Base-by-base conservation (phyloP, 2,797 vertebrate species). In the Cossypha heuglini region DNA sequence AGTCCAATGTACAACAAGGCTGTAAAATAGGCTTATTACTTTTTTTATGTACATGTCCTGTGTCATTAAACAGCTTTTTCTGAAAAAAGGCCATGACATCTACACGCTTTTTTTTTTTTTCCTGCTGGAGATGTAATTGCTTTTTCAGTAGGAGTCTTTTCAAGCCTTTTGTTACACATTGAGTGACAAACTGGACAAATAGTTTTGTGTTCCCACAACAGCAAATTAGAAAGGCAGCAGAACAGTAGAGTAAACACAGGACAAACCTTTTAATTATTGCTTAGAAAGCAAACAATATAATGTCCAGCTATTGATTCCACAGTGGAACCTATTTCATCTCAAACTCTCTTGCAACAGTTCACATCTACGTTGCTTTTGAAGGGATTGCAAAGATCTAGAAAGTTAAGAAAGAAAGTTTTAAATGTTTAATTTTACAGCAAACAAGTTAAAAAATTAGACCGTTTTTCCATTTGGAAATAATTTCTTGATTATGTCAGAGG, bases 1-100 rank as follows among this genome's bases (percentile, higher is more conserved):
- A 78, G 73, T 84, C 90, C 87, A 78, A 10, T 17, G 88, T 71
- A 86, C 54, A 80, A 58, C 28, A 78, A 62, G 74, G 86, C 86
- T 97, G 90, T 83, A 94, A 97, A 97, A 97, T 35, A 96, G 80
- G 86, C 80, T 81, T 72, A 63, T 21, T 96, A 77, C 29, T 66
- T 96, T 95, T 95, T 97, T 96, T 51, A 97, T 95, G 43, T 58
- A 64, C 55, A 64, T 83, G 78, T 91, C 68, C 76, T 83, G 28
- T 92, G 83, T 83, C 92, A 95, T 76, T 93, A 93, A 88, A 63
- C 82, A 96, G 48, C 74, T 85, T 90, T 91, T 91, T 67, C 72
- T 82, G 86, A 76, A 87, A 91, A 94, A 94, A 62, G 75, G 38
- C 73, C 9, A 10, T 90, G 75, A 77, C 66, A 82, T 90, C 45